phyloP scores from a whole-genome alignment of 2,113 vertebrate genomes.

The Heloderma charlesbogerti region DNA sequence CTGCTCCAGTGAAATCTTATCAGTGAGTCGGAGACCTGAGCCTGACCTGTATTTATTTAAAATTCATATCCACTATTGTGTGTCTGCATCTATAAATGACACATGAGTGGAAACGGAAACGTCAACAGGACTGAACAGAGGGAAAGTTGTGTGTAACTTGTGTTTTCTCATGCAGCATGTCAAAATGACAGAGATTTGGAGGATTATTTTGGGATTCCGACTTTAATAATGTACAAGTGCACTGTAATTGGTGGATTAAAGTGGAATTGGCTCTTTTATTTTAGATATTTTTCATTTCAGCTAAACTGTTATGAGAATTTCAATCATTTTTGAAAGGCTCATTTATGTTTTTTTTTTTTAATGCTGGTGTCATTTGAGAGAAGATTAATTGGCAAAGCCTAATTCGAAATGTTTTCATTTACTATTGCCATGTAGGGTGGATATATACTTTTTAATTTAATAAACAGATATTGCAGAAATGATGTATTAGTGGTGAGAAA shows the following conservation, averaged over 20 bases:
- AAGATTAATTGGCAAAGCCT: not conserved
- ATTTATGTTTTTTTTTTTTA: constrained; percentile 35
- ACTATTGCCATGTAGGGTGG: constrained; percentile 38
- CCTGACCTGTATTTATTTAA: constrained; percentile 55
- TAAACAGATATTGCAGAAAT: not conserved
- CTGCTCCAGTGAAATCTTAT: constrained; percentile 55
- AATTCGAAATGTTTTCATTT: constrained; percentile 36
- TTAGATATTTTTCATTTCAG: constrained; percentile 8
- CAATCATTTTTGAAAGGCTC: not conserved
- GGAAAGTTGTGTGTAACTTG: constrained; percentile 42
- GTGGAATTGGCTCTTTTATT: constrained; percentile 23
- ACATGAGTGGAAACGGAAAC: constrained; percentile 70
- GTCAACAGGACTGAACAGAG: constrained; percentile 63
- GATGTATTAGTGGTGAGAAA: not conserved
- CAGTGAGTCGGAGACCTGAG: constrained; percentile 40
- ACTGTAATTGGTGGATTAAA: constrained; percentile 68
- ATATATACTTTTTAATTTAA: not conserved
- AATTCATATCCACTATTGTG: constrained; percentile 54
- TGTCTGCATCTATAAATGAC: constrained; percentile 59
- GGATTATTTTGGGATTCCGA: constrained; percentile 62
- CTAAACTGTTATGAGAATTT: constrained; percentile 33
- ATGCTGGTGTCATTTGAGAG: constrained; percentile 33
- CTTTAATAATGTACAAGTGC: constrained; percentile 64
- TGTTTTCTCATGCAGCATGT: constrained; percentile 16
- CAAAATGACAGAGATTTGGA: constrained; percentile 54